Percentiles rank a stretch among this genome's conserved stretches.
phyloP scores from a whole-genome alignment of 2,797 vertebrate species.

The Hydrolagus colliei region DNA sequence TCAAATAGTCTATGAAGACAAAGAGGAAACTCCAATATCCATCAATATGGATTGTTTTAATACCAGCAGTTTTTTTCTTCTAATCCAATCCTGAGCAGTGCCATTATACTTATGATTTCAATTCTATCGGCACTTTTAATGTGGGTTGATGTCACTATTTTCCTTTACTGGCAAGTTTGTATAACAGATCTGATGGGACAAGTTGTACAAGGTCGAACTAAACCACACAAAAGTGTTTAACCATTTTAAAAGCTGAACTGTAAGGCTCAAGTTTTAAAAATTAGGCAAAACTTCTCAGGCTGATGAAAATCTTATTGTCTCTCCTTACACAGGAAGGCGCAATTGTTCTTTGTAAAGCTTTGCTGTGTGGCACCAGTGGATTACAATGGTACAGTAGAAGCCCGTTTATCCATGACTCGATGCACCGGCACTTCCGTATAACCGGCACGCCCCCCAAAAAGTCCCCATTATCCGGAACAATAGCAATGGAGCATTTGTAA shows the following conservation, averaged over 20 bases:
- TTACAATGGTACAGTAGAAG: no score
- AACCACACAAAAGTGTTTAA: no score
- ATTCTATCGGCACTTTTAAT: no score
- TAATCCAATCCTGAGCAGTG: background rate
- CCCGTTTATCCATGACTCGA: no score
- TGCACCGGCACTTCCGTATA: no score
- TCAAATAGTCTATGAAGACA: no score
- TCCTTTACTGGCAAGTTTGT: conserved; percentile 2
- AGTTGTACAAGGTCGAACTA: background rate
- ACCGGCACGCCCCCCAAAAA: no score
- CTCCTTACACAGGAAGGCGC: background rate
- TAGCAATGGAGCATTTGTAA: no score
- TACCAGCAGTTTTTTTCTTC: no score
- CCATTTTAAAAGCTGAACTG: background rate
- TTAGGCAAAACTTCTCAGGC: conserved; percentile 7
- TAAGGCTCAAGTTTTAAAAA: conserved; percentile 18
- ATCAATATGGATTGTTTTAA: background rate
- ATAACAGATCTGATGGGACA: background rate
- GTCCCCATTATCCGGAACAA: no score
- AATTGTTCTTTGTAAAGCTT: conserved; percentile 12
- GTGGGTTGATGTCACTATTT: no score
- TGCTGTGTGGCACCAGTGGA: background rate
- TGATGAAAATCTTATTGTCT: background rate
- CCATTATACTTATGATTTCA: background rate
- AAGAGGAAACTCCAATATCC: no score